Conservation (phyloP, 2,888 invertebrate species). For the Eledona agricola region DNA sequence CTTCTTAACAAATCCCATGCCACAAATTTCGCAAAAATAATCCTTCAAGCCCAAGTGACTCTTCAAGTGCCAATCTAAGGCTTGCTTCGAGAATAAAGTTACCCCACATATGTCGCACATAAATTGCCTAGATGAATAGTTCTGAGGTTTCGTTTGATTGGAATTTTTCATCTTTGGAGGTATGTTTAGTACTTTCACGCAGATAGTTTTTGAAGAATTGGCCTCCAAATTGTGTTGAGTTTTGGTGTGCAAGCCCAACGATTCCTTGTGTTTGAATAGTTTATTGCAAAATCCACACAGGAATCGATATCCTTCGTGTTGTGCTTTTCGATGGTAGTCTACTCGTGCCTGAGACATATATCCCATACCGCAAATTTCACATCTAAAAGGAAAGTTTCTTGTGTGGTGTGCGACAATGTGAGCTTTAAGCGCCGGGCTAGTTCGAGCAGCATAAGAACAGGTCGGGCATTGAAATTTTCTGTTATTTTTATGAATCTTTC, state of each 20-base stretch:
- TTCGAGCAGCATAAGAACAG: slow-evolving; percentile 40
- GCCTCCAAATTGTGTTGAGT: too few species aligned
- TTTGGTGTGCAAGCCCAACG: background rate
- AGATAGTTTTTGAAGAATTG: too few species aligned
- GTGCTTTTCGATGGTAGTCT: background rate
- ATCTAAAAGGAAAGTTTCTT: slow-evolving; percentile 63
- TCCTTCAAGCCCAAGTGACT: slow-evolving; percentile 2
- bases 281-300: slow-evolving; percentile 5
- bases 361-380: slow-evolving; percentile 64
- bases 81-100: background rate
- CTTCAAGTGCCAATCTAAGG: background rate
- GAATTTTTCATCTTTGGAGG: too few species aligned
- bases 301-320: slow-evolving; percentile 1
- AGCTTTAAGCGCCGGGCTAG: background rate
- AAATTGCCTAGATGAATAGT: background rate
- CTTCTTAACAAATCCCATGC: background rate
- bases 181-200: too few species aligned
- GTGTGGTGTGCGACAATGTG: slow-evolving; percentile 59
- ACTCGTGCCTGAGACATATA: slow-evolving; percentile 47
- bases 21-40: slow-evolving; percentile 8
- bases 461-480: slow-evolving; percentile 51
- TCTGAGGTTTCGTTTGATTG: slow-evolving; percentile 1
- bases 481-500: too few species aligned
- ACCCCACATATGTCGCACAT: slow-evolving; percentile 3
- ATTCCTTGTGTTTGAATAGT: background rate